Percentiles rank a stretch among this genome's conserved stretches.
Conservation (phyloP, 2,888 invertebrate species). For the Eulithis testata region DNA sequence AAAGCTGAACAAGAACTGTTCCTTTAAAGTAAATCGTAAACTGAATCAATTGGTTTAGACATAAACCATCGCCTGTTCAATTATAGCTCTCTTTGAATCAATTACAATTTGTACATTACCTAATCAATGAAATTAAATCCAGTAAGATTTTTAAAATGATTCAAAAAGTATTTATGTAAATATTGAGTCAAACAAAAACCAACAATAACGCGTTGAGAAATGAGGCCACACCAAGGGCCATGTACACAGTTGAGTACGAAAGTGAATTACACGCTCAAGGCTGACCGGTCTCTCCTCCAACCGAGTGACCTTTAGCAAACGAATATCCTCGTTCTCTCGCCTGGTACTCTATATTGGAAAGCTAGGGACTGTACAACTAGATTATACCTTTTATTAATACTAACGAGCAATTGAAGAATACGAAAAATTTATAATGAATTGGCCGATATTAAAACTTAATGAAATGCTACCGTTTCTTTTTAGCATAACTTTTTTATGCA, state of each 20-base stretch:
- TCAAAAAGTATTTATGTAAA: neutral
- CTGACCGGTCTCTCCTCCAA: slow-evolving; percentile 82
- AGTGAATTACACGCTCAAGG: slow-evolving; percentile 80
- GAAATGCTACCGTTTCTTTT: neutral
- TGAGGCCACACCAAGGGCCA: slow-evolving; percentile 80
- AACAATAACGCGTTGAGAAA: slow-evolving; percentile 66
- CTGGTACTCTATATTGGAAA: slow-evolving; percentile 64
- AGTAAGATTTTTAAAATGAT: neutral
- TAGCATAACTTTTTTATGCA: neutral
- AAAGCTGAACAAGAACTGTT: slow-evolving; percentile 43
- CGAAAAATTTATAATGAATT: too few relatives aligned
- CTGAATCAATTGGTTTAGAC: slow-evolving; percentile 26
- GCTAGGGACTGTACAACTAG: slow-evolving; percentile 21
- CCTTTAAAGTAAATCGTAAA: slow-evolving; percentile 43
- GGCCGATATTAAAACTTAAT: neutral
- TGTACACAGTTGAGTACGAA: slow-evolving; percentile 69
- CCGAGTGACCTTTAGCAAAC: slow-evolving; percentile 78
- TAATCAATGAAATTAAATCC: neutral
- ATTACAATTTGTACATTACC: slow-evolving; percentile 4
- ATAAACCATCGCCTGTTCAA: neutral
- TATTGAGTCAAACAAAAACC: slow-evolving; percentile 34
- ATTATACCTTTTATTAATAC: neutral
- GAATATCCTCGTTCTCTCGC: slow-evolving; percentile 78
- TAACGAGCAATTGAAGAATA: too few relatives aligned
- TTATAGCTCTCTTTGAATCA: slow-evolving; percentile 17